phyloP scores from a whole-genome alignment of 2,113 vertebrate species.

The Eupsittula cactorum region DNA sequence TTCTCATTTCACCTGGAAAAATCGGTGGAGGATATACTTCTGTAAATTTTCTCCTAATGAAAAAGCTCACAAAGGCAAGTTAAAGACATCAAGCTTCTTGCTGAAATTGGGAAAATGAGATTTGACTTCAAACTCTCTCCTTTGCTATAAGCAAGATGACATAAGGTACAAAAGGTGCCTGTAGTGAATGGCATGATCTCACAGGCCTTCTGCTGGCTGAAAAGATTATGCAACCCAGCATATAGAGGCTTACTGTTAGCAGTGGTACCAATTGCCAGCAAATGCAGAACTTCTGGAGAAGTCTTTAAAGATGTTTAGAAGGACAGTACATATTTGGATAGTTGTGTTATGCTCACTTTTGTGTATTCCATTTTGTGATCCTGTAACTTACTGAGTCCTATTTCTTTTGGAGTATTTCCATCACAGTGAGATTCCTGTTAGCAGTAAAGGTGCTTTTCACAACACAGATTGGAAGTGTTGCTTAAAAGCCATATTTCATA shows the following conservation, averaged over 20 bases:
- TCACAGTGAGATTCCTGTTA: neutral
- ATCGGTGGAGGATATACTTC: neutral
- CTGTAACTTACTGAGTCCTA: too few species aligned
- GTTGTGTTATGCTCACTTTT: neutral
- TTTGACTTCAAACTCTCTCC: neutral
- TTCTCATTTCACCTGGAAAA: neutral
- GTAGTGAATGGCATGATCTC: neutral
- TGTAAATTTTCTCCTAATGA: neutral
- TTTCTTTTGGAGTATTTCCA: neutral
- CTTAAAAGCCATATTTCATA: neutral
- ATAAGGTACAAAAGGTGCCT: neutral
- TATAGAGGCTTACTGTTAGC: neutral
- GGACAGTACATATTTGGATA: rapidly evolving
- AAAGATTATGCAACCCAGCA: neutral
- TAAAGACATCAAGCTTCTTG: neutral
- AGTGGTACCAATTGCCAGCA: neutral
- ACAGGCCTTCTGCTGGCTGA: neutral
- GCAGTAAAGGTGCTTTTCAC: neutral
- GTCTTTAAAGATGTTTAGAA: neutral
- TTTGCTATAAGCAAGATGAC: neutral
- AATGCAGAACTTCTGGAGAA: neutral
- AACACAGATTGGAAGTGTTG: neutral
- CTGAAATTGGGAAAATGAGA: neutral
- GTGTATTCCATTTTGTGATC: neutral
- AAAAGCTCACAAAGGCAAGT: neutral